These are phyloP conservation scores for Asobara japonica DNA, from an alignment of 1,140 invertebrate genomes.

Conservation along the genomic window DNA sequence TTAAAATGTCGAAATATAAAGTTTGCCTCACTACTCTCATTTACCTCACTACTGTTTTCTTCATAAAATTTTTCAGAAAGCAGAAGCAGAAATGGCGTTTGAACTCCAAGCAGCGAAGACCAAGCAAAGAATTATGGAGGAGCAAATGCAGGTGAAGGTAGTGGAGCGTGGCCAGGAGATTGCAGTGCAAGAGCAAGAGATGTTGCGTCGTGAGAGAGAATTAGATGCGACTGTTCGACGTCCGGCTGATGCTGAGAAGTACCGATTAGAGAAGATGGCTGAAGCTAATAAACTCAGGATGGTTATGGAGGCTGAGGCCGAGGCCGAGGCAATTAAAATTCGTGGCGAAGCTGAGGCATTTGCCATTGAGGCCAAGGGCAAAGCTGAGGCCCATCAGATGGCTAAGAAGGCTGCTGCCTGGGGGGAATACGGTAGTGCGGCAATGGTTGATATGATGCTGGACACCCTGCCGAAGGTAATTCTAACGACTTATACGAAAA, in stretches of 20 bases:
- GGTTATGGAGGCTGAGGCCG: conserved; percentile 92
- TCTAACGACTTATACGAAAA: background rate
- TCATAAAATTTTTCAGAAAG: conserved; percentile 69
- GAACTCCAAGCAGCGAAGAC: conserved; percentile 95
- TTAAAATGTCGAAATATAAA: too few species aligned
- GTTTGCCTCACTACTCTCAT: too few species aligned
- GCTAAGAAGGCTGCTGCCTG: conserved; percentile 96
- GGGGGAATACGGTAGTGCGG: conserved; percentile 95
- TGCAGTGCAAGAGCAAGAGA: conserved; percentile 89
- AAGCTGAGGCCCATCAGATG: conserved; percentile 96
- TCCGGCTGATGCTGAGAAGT: conserved; percentile 95
- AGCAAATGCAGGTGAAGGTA: conserved; percentile 96
- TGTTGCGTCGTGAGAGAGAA: conserved; percentile 84
- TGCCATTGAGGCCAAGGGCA: conserved; percentile 92
- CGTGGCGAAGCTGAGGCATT: conserved; percentile 91
- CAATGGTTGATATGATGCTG: conserved; percentile 97
- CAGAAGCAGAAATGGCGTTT: conserved; percentile 95
- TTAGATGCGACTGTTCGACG: conserved; percentile 89
- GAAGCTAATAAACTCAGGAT: conserved; percentile 89
- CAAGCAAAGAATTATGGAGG: conserved; percentile 94
- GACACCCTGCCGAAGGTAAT: conserved; percentile 94
- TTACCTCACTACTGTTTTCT: too few species aligned
- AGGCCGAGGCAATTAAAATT: conserved; percentile 86
- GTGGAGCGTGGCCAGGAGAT: conserved; percentile 94
- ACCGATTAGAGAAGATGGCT: conserved; percentile 89